These are phyloP conservation scores for Elmis aenea DNA, from an alignment of 2,888 invertebrate genomes.

Conservation along the genomic window DNA sequence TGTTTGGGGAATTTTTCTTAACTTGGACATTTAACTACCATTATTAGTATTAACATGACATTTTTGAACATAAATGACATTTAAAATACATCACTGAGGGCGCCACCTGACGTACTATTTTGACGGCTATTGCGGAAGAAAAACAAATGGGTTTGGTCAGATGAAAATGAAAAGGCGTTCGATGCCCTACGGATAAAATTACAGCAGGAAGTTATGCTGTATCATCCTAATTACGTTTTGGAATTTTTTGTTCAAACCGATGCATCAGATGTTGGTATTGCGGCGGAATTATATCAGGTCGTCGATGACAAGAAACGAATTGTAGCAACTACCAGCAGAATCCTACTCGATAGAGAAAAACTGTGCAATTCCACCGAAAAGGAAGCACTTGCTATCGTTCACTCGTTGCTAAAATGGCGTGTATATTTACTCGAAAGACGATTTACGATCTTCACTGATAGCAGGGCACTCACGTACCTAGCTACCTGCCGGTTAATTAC, in stretches of 20 bases:
- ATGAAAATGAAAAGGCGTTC: constrained; percentile 6
- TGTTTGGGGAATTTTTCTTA: no score
- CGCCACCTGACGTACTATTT: no score
- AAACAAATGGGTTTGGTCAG: constrained; percentile 4
- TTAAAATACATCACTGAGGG: no score
- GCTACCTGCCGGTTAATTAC: no score
- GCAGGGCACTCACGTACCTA: no score
- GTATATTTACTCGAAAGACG: no score
- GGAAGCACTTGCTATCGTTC: no score
- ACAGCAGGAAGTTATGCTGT: constrained; percentile 5
- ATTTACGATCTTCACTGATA: no score
- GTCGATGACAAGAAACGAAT: constrained; percentile 6
- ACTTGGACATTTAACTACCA: no score
- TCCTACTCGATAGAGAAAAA: constrained; percentile 12
- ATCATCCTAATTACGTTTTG: constrained; percentile 11
- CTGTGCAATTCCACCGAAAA: constrained; percentile 15
- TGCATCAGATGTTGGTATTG: constrained; percentile 16
- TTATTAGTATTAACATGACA: no score
- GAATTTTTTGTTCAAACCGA: constrained; percentile 15
- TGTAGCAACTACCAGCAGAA: constrained; percentile 17
- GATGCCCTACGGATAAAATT: constrained; percentile 4
- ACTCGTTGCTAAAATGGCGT: no score
- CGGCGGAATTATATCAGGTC: constrained; percentile 18
- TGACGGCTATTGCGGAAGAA: constrained; percentile 16
- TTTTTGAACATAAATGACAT: no score